Evolutionary conservation across 2,797 vertebrate genomes (phyloP).

Genomic region (Amazona ochrocephala): DNA sequence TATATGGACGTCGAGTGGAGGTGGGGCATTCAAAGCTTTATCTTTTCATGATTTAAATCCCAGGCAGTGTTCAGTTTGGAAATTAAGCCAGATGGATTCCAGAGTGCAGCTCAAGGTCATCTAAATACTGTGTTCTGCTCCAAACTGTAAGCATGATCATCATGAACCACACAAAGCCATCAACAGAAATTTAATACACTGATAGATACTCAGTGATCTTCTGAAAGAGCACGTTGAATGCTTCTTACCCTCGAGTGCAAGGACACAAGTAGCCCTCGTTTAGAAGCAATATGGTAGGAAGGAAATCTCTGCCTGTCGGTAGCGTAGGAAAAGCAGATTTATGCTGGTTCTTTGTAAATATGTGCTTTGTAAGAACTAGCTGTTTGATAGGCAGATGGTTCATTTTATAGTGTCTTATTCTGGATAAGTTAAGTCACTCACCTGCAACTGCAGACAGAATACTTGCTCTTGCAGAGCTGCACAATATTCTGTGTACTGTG

Average conservation of each 20-base stretch:
- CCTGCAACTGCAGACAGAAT: background rate
- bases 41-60: slow-evolving; percentile 8
- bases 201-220: background rate
- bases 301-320: background rate
- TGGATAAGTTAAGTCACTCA: background rate
- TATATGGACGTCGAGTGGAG: background rate
- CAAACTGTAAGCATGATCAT: background rate
- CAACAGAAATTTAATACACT: background rate
- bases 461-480: background rate
- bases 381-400: background rate
- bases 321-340: rapidly evolving
- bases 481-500: rapidly evolving
- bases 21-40: background rate
- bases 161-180: background rate
- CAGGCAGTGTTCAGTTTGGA: background rate
- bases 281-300: background rate
- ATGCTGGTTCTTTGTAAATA: background rate
- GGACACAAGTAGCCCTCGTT: background rate
- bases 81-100: slow-evolving; percentile 30
- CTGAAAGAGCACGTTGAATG: background rate
- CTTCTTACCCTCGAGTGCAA: background rate
- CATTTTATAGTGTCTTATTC: background rate
- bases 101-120: slow-evolving; percentile 53
- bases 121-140: background rate
- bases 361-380: rapidly evolving